Evolutionary conservation across 2,113 vertebrate species (phyloP), one percentile per base, ranked within the genome.

Genomic region (Eubucco bourcierii): DNA sequence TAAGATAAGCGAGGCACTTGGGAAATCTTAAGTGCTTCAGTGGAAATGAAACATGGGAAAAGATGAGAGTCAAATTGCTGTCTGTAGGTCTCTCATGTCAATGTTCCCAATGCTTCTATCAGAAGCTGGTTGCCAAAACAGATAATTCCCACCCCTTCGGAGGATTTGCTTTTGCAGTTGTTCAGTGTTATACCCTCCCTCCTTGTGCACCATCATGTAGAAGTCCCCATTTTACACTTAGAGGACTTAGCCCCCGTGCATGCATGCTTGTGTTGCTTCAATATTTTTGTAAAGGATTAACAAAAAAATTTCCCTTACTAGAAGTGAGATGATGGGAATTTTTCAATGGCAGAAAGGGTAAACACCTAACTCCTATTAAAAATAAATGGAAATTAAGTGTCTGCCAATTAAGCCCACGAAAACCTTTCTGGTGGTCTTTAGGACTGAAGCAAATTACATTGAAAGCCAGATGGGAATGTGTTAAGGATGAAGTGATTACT

Each of bases 371-470:
- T 84, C 33, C 47, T 78, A 80, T 87, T 94, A 94, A 96, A 96
- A 92, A 87, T 78, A 94, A 91, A 87, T 85, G 34, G 73, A 59
- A 95, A 95, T 94, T 61, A 92, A 91, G 29, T 72, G 76, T 91
- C 76, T 92, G 85, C 76, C 84, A 92, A 76, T 88, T 94, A 92
- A 73, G 44, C 46, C 66, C 75, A 53, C 88, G 93, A 90, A 96
- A 95, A 91, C 70, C 73, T 95, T 93, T 72, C 76, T 94, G 91
- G 87, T 93, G 90, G 76, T 95, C 87, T 93, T 88, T 50, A 63
- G 31, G 39, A 88, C 19, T 93, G 87, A 90, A 90, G 23, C 34
- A 87, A 94, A 92, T 84, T 94, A 67, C 59, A 37, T 11, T 59
- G 61, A 90, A 93, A 92, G 68, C 15, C 84, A 94, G 75, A 77